Conservation (phyloP, 2,113 vertebrate genomes). For the Genyomyrus donnyi region DNA sequence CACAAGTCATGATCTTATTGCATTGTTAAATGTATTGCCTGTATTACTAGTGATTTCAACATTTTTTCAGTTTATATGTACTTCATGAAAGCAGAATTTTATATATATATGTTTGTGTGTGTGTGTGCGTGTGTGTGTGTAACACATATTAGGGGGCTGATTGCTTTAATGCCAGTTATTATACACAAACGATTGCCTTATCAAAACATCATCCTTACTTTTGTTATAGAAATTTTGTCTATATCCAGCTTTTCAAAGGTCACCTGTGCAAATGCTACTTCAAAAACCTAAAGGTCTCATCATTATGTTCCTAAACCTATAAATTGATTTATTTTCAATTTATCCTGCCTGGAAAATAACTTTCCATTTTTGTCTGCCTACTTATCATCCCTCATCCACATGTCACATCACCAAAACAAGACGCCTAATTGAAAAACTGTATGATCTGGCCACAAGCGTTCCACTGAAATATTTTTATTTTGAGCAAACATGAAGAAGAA, state of each 20-base stretch:
- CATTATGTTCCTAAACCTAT: background rate
- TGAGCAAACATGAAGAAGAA: background rate
- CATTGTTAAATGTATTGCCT: slow-evolving; percentile 10
- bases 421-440: slow-evolving; percentile 1
- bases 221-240: background rate
- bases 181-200: slow-evolving; percentile 41
- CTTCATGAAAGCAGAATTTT: slow-evolving; percentile 28
- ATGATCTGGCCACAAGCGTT: background rate
- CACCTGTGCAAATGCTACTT: background rate
- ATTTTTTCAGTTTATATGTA: slow-evolving; percentile 24
- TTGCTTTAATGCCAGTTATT: slow-evolving; percentile 29
- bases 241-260: background rate
- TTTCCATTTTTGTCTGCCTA: background rate
- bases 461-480: background rate
- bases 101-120: slow-evolving; percentile 1
- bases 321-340: background rate
- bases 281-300: background rate
- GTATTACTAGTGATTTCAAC: slow-evolving; percentile 25
- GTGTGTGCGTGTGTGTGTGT: slow-evolving; percentile 24
- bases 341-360: background rate
- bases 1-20: background rate
- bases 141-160: slow-evolving; percentile 34
- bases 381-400: background rate
- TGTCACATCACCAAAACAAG: background rate
- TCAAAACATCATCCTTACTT: slow-evolving; percentile 17